Base-by-base conservation (phyloP, 2,797 vertebrate species). In the Micromesistius poutassou region DNA sequence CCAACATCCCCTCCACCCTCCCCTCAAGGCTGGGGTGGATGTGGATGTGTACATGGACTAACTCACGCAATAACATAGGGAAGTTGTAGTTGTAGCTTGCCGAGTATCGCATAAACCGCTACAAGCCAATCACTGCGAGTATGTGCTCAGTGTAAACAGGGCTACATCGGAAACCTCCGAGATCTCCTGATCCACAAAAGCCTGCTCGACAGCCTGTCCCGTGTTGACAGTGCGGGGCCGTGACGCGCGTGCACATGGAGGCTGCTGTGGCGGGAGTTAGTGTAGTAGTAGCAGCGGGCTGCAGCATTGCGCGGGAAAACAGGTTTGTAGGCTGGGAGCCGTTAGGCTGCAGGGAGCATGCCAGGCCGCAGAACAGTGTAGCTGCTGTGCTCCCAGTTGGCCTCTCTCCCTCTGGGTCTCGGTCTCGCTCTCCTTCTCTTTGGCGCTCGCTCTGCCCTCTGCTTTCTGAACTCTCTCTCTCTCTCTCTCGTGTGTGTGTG, bases 251-350 rank as follows among this genome's bases (percentile, higher is more conserved):
- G 62, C 62, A 13, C 62, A 68, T 13, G n/a, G 22, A 25, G 19
- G 25, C n/a, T n/a, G 55, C 73, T 82, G 78, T 79, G 78, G 85
- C 86, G 77, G 85, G 87, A 82, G 88, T 83, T 83, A 85, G 85
- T 30, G 76, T 86, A 81, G 82, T 85, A 83, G 76, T 89, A 90
- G 87, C 87, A 85, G 86, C 33, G 33, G 33, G 5, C 33, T 35
- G 89, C 76, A 83, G 55, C 83, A 77, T 86, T 87, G 86, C 84
- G 90, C 89, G 86, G 91, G 90, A 91, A 91, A 81, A 79, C 28
- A 73, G 77, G 79, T 68, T 68, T 68, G 22, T 25, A 25, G 87
- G 82, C 84, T 75, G 76, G 74, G 82, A 89, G 84, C 87, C 72
- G 80, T 87, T 86, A n/a, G 83, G 85, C 87, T 85, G 72, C 19